Conservation (phyloP, 2,888 invertebrate species). For the Halictus quadricinctus region DNA sequence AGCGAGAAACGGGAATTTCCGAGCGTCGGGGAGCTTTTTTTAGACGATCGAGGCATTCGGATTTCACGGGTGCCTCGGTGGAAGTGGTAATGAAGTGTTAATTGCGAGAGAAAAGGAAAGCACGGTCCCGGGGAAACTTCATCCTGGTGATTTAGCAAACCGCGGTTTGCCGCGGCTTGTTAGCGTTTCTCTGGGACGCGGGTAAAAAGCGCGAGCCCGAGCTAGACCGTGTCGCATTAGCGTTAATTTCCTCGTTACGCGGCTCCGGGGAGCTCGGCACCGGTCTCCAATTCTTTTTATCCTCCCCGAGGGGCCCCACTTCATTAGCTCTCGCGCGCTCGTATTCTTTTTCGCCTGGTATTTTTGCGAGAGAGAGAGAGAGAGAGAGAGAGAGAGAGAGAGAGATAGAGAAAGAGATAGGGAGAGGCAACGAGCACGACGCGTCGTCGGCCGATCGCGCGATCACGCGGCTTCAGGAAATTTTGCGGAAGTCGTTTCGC, state of each 20-base stretch:
- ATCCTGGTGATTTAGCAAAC: conserved; percentile 48
- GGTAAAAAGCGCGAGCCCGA: conserved; percentile 41
- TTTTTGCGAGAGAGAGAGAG: conserved; percentile 4
- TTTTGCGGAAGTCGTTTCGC: conserved; percentile 6
- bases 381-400: background rate
- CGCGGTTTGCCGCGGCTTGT: conserved; percentile 38
- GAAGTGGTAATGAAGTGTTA: conserved; percentile 51
- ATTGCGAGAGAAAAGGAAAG: conserved; percentile 47
- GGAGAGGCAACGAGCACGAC: background rate
- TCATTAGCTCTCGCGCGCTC: conserved; percentile 30
- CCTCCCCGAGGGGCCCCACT: conserved; percentile 18
- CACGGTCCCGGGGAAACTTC: conserved; percentile 29
- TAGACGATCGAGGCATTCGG: conserved; percentile 36
- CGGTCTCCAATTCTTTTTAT: conserved; percentile 29
- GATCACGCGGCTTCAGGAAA: background rate
- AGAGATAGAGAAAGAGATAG: no score
- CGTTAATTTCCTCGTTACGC: conserved; percentile 51
- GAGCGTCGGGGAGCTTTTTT: conserved; percentile 1
- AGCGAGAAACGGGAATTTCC: background rate
- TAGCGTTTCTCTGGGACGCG: conserved; percentile 33
- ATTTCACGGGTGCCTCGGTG: conserved; percentile 27
- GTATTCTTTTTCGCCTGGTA: conserved; percentile 23
- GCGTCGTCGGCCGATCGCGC: background rate
- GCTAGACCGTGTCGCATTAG: conserved; percentile 49
- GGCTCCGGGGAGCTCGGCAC: conserved; percentile 5